phyloP scores from a whole-genome alignment of 1,140 invertebrate genomes.

The Drosophila sturtevanti region DNA sequence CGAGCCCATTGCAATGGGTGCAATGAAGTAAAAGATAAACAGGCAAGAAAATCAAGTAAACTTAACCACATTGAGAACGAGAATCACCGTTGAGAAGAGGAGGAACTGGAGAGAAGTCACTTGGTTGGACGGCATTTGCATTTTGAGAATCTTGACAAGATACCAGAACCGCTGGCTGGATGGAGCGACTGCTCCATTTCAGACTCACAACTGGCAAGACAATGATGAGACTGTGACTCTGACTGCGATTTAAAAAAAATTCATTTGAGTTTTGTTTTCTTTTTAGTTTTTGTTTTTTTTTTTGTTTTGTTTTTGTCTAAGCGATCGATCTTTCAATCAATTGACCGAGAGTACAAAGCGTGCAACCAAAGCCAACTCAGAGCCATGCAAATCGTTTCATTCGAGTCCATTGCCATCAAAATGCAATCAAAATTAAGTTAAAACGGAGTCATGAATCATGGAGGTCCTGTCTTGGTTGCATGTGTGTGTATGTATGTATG shows the following conservation, averaged over 20 bases:
- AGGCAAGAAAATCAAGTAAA: neutral
- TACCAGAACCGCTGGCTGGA: conserved; percentile 20
- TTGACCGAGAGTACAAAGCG: conserved; percentile 58
- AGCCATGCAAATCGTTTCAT: conserved; percentile 61
- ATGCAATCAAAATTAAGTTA: conserved; percentile 82
- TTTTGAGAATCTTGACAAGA: conserved; percentile 76
- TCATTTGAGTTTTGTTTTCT: conserved; percentile 53
- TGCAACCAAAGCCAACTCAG: conserved; percentile 49
- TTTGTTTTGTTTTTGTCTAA: conserved; percentile 60
- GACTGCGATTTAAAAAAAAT: conserved; percentile 56
- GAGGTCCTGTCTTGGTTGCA: conserved; percentile 40
- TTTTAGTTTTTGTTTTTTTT: neutral
- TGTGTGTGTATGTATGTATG: conserved; percentile 5
- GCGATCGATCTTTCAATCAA: conserved; percentile 82
- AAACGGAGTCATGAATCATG: conserved; percentile 61
- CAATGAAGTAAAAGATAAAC: conserved; percentile 55
- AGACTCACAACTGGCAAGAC: conserved; percentile 61
- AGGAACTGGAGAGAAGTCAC: conserved; percentile 27
- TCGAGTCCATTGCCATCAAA: conserved; percentile 60
- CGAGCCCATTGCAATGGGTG: conserved; percentile 46
- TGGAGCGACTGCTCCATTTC: conserved; percentile 49
- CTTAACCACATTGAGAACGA: neutral
- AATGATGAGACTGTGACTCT: conserved; percentile 66
- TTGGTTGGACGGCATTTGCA: conserved; percentile 66
- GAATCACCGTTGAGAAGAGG: conserved; percentile 30